These are phyloP conservation scores for Emydura subglobosa DNA, from an alignment of 2,113 vertebrate genomes.

Conservation along the genomic window DNA sequence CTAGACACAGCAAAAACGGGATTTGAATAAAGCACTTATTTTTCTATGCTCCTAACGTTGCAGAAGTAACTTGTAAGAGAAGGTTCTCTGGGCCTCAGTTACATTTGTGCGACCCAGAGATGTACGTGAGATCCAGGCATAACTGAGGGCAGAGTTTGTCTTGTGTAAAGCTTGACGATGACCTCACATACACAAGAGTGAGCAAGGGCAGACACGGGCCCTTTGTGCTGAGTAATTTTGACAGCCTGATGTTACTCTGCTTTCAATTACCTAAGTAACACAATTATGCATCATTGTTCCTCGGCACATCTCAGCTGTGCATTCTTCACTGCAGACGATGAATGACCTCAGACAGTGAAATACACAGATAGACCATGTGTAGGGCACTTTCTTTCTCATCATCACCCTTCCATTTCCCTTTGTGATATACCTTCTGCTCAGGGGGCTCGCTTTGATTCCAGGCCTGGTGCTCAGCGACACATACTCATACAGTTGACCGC, in stretches of 20 bases:
- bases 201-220: slow-evolving; percentile 25
- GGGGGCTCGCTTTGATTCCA: not conserved
- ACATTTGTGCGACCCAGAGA: not conserved
- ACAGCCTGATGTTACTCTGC: slow-evolving; percentile 35
- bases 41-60: slow-evolving; percentile 20
- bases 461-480: not conserved
- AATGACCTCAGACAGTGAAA: slow-evolving; percentile 5
- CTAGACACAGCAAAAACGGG: not conserved
- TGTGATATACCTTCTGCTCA: not conserved
- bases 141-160: not conserved
- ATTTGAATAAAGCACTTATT: not conserved
- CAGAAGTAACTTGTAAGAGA: not conserved
- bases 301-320: slow-evolving; percentile 42
- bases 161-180: not conserved
- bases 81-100: not conserved
- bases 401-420: not conserved
- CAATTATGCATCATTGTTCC: slow-evolving; percentile 57
- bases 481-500: not conserved
- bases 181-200: not conserved
- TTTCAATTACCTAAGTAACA: slow-evolving; percentile 59
- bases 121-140: not conserved
- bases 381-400: not conserved
- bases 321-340: not conserved
- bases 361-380: not conserved
- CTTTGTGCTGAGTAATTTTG: slow-evolving; percentile 47